Evolutionary conservation across 2,888 invertebrate genomes (phyloP).

Genomic region (Buathra laborator): DNA sequence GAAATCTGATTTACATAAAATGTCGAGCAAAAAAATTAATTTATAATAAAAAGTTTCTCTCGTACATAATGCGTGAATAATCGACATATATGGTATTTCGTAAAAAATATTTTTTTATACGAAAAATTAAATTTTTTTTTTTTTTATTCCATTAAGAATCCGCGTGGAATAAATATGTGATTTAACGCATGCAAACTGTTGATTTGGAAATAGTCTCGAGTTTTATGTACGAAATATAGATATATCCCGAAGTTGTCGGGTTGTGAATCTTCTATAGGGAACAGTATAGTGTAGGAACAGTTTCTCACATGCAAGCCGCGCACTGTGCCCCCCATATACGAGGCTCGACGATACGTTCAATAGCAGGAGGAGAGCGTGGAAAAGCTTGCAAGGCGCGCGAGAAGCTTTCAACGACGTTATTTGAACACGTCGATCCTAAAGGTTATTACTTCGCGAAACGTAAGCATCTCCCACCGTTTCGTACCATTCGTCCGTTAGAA

Average conservation of each 20-base stretch:
- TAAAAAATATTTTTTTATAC: neutral
- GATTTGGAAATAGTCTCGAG: neutral
- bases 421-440: conserved; percentile 56
- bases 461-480: conserved; percentile 16
- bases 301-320: neutral
- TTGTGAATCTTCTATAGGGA: neutral
- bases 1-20: too few relatives aligned
- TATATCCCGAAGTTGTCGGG: neutral
- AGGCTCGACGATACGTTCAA: conserved; percentile 35
- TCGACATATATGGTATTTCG: neutral
- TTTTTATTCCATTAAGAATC: too few relatives aligned
- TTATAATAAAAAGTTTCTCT: too few relatives aligned
- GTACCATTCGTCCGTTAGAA: neutral
- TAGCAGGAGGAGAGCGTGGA: neutral
- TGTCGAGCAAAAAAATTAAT: too few relatives aligned
- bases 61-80: too few relatives aligned
- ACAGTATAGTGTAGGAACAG: neutral
- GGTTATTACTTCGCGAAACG: conserved; percentile 49
- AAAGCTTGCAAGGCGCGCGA: neutral
- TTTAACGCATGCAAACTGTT: neutral
- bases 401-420: conserved; percentile 44
- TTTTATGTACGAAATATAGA: neutral
- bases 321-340: neutral
- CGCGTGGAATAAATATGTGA: neutral
- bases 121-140: neutral